These are phyloP conservation scores for Drosophila atripex DNA, from an alignment of 2,888 invertebrate genomes.

Conservation along the genomic window DNA sequence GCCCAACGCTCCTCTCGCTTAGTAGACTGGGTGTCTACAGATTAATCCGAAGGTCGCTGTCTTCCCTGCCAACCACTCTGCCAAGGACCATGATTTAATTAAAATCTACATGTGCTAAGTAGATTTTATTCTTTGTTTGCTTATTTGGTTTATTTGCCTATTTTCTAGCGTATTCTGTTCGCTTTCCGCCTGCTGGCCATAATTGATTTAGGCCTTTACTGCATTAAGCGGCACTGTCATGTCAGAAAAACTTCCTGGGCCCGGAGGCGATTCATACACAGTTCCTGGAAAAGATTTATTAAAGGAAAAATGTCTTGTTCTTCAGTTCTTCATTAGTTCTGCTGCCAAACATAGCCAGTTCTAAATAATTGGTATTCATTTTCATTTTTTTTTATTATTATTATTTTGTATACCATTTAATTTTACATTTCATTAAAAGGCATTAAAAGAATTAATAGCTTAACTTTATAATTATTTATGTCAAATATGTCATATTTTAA, in stretches of 20 bases:
- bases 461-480: too few relatives aligned
- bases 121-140: constrained; percentile 66
- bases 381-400: background rate
- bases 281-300: constrained; percentile 29
- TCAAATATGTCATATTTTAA: too few relatives aligned
- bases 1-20: background rate
- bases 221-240: constrained; percentile 54
- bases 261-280: constrained; percentile 16
- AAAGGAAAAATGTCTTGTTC: background rate
- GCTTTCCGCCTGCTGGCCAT: constrained; percentile 44
- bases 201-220: constrained; percentile 75
- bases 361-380: background rate
- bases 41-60: constrained; percentile 51
- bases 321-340: background rate
- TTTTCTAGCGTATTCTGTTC: constrained; percentile 6
- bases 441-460: too few relatives aligned
- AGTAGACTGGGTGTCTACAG: constrained; percentile 43
- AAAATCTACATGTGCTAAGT: constrained; percentile 77
- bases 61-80: background rate
- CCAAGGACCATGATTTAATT: constrained; percentile 71
- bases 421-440: too few relatives aligned
- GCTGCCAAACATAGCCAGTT: background rate
- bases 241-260: constrained; percentile 43
- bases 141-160: constrained; percentile 38
- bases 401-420: background rate